Evolutionary conservation across 2,888 invertebrate genomes (phyloP), one percentile per base, ranked within the genome.

Genomic region (Beris morrisii): DNA sequence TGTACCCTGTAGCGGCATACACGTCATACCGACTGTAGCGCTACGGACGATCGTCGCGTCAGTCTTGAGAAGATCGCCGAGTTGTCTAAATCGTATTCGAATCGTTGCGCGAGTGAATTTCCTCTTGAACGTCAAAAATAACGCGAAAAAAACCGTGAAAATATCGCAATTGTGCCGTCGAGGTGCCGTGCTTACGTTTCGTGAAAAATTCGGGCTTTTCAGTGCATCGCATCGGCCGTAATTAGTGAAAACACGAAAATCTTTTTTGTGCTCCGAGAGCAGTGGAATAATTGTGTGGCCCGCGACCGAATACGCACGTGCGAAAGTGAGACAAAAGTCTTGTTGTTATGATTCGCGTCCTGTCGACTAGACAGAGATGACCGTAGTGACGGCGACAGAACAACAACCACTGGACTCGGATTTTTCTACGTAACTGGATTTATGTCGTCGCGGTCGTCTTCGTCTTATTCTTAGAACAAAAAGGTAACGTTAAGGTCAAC

Each of bases 31-130:
- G 22, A 22, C 3, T 22, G 38, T 38, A 52, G 67, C 67, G 67
- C 67, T 50, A 31, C n/a, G 48, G 4, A 13, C 31, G 64, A 64
- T 64, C 64, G n/a, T 54, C 53, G 67, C 67, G 67, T 64, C 67
- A 57, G 58, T 67, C 58, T 46, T 22, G 38, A 38, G 22, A 61
- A 61, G 61, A 61, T 50, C 61, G 50, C 50, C 61, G 61, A 61
- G 61, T 50, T 50, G 61, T 61, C 38, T 32, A 32, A 38, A 12
- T 52, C 61, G 61, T 15, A 7, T 13, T 9, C 12, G 31, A 13
- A 1, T 50, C 43, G 61, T 50, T 61, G 61, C 50, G 61, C 61
- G 61, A 38, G 50, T 61, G 50, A 46, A 12, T 43, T 38, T 22
- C 12, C 22, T 15, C 12, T 22, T 52, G 38, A 28, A 5, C 52